phyloP scores from a whole-genome alignment of 2,888 invertebrate genomes.

The Eurois occulta region DNA sequence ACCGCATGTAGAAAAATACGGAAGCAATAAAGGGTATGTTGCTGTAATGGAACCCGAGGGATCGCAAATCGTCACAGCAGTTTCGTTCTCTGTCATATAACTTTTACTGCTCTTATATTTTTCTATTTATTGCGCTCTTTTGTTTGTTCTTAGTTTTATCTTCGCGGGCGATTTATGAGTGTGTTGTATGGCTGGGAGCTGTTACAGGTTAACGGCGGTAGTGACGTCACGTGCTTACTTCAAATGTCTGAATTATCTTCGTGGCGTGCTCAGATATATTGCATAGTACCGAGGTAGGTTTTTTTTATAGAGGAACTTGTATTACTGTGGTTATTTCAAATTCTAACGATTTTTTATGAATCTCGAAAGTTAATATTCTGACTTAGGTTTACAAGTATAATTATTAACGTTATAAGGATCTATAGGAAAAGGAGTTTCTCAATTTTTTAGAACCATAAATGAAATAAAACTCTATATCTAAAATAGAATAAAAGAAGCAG shows the following conservation, averaged over 20 bases:
- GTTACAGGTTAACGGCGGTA: constrained; percentile 48
- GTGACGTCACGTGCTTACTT: constrained; percentile 54
- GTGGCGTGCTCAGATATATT: constrained; percentile 38
- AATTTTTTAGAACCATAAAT: background rate
- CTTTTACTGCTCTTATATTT: constrained; percentile 68
- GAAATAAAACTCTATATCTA: background rate
- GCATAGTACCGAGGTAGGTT: constrained; percentile 24
- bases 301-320: constrained; percentile 24
- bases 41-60: constrained; percentile 64
- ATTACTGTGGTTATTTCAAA: constrained; percentile 10
- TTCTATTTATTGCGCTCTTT: constrained; percentile 67
- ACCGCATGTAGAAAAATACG: constrained; percentile 64
- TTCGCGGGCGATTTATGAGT: constrained; percentile 54
- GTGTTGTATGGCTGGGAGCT: constrained; percentile 46
- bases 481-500: background rate
- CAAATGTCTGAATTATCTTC: constrained; percentile 55
- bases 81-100: constrained; percentile 67
- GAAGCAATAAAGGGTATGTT: constrained; percentile 65
- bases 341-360: background rate
- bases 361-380: background rate
- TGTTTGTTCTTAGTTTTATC: constrained; percentile 65
- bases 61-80: constrained; percentile 69
- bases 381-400: background rate
- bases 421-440: background rate
- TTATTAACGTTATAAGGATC: background rate